Conservation (phyloP, 2,797 vertebrate genomes). For the Myotis findleyi region DNA sequence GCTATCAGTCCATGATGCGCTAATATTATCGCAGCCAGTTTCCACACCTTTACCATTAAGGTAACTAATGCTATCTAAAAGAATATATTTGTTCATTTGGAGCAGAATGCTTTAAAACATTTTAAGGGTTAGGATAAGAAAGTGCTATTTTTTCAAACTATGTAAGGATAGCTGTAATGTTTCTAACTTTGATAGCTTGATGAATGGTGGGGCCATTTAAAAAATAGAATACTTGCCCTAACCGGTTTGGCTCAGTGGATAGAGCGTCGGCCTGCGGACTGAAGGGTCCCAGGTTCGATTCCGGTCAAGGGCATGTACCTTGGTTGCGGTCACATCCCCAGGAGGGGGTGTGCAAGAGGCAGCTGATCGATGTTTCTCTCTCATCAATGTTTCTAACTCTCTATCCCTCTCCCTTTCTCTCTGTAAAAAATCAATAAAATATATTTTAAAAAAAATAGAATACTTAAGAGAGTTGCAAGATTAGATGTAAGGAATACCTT, state of each 20-base stretch:
- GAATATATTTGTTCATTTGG: conserved; percentile 61
- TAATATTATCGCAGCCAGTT: conserved; percentile 97
- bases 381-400: too few species aligned
- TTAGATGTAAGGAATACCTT: neutral
- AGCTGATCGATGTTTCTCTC: too few species aligned
- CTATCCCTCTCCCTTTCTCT: too few species aligned
- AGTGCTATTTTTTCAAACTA: conserved; percentile 47
- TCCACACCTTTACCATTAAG: conserved; percentile 98
- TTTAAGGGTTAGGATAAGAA: conserved; percentile 51
- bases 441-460: neutral
- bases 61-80: conserved; percentile 86
- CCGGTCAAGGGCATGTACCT: too few species aligned
- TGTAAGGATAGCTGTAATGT: neutral
- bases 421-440: too few species aligned
- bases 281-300: too few species aligned
- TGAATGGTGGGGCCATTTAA: neutral
- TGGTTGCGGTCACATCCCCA: too few species aligned
- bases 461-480: neutral
- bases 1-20: conserved; percentile 95
- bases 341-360: too few species aligned
- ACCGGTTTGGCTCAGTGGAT: too few species aligned
- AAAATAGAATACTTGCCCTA: neutral
- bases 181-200: neutral
- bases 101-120: conserved; percentile 62
- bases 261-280: too few species aligned